A percentile compares a stretch with the other conserved stretches of the same genome.
Conservation (phyloP, 2,113 vertebrate genomes). For the Microcebus jonahi region DNA sequence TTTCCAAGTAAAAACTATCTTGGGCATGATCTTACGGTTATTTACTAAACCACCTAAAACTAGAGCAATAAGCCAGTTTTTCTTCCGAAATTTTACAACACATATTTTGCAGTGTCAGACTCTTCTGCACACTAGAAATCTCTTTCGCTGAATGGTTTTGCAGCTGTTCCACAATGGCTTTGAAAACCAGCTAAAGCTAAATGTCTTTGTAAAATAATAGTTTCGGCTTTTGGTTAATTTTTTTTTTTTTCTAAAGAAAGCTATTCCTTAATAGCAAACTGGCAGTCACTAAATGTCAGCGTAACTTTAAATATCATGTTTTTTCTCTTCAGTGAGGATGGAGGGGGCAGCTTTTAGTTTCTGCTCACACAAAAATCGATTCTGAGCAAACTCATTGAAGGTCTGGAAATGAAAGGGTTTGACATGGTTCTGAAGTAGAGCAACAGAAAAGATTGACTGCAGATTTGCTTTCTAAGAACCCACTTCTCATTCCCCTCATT, state of each 20-base stretch:
- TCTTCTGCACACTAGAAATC: neutral
- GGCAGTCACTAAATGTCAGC: neutral
- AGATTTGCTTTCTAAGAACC: slow-evolving; percentile 29
- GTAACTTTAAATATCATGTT: neutral
- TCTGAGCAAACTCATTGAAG: slow-evolving; percentile 24
- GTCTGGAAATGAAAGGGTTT: slow-evolving; percentile 25
- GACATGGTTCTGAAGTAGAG: neutral
- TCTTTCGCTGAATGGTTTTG: slow-evolving; percentile 34
- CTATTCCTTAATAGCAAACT: slow-evolving; percentile 20
- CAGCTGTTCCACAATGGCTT: slow-evolving; percentile 48
- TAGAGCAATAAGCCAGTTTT: slow-evolving; percentile 2
- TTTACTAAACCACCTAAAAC: slow-evolving; percentile 50
- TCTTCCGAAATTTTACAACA: neutral
- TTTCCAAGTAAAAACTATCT: neutral
- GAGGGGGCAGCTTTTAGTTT: neutral
- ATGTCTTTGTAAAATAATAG: slow-evolving; percentile 32
- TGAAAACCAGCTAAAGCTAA: slow-evolving; percentile 26
- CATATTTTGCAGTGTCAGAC: neutral
- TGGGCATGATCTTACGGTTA: neutral
- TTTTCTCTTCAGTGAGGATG: neutral
- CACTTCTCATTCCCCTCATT: slow-evolving; percentile 42
- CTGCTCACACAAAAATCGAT: neutral
- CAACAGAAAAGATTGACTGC: slow-evolving; percentile 40
- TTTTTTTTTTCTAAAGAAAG: slow-evolving; percentile 15
- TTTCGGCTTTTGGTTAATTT: neutral